A percentile compares a stretch with the other conserved stretches of the same genome.
phyloP scores from a whole-genome alignment of 1,140 invertebrate species.

The Saccostrea echinata region DNA sequence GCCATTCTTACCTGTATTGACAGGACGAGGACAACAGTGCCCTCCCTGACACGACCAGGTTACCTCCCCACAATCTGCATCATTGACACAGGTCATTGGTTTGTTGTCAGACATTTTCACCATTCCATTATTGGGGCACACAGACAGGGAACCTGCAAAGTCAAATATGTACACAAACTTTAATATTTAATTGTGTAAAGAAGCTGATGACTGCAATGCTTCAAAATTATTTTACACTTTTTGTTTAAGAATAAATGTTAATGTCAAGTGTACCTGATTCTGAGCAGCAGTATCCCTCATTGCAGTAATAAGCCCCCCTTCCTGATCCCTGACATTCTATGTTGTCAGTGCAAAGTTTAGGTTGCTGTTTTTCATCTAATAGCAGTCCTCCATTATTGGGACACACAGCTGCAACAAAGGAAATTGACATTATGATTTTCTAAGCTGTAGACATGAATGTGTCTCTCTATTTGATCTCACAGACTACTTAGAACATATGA shows the following conservation, averaged over 20 bases:
- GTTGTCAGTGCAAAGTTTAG: slow-evolving; percentile 22
- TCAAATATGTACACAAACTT: neutral
- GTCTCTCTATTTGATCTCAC: neutral
- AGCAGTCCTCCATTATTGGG: slow-evolving; percentile 26
- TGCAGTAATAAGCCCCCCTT: slow-evolving; percentile 9
- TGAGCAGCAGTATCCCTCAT: slow-evolving; percentile 40
- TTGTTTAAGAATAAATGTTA: neutral
- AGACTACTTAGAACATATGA: neutral
- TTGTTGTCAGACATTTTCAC: neutral
- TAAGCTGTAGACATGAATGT: neutral
- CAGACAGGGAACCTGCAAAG: slow-evolving; percentile 11
- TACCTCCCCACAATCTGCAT: neutral
- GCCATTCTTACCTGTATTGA: neutral
- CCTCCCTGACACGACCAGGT: neutral
- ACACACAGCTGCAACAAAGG: slow-evolving; percentile 20
- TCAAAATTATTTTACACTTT: no score
- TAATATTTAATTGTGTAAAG: neutral
- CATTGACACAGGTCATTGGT: neutral
- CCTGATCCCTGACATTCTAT: slow-evolving; percentile 44
- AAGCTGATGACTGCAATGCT: no score
- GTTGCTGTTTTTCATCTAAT: slow-evolving; percentile 6
- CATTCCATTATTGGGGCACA: slow-evolving; percentile 27
- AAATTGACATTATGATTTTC: neutral
- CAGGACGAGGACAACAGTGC: neutral
- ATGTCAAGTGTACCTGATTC: neutral